A percentile compares a stretch with the other conserved stretches of the same genome.
Evolutionary conservation across 2,113 vertebrate genomes (phyloP).

Genomic region (Mellivora capensis): DNA sequence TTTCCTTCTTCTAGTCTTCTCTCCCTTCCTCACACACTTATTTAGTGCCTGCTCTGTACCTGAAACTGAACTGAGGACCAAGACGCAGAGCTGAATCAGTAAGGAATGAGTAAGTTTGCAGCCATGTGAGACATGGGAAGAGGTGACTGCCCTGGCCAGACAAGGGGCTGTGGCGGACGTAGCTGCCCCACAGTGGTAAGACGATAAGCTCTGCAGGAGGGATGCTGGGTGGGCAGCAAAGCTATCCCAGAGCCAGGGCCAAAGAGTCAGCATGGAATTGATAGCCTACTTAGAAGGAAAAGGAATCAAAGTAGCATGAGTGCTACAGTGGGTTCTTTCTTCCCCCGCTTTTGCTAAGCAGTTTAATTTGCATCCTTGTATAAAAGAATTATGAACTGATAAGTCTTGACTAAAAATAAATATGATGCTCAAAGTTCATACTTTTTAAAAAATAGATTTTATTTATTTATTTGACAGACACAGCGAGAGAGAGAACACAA

Average conservation of each 20-base stretch:
- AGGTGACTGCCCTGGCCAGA: background rate
- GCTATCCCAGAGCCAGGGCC: background rate
- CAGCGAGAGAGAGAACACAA: too few relatives aligned
- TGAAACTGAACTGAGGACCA: background rate
- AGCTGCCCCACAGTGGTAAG: background rate
- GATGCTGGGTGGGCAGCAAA: background rate
- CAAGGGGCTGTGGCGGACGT: too few relatives aligned
- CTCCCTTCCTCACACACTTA: background rate
- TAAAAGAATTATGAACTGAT: background rate
- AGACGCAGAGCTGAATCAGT: background rate
- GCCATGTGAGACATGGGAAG: background rate
- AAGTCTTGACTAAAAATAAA: background rate
- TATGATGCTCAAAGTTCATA: background rate
- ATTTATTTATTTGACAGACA: too few relatives aligned
- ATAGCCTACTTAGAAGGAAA: background rate
- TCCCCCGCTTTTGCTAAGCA: background rate
- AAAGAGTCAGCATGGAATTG: background rate
- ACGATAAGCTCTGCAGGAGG: background rate
- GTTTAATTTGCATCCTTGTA: background rate
- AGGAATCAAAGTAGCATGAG: background rate
- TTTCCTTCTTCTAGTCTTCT: background rate
- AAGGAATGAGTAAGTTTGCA: background rate
- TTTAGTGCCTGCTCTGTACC: background rate
- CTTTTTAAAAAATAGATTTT: too few relatives aligned
- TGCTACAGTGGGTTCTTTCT: background rate